Evolutionary conservation across 1,140 invertebrate genomes (phyloP).

Genomic region (Aphelenchoides besseyi): DNA sequence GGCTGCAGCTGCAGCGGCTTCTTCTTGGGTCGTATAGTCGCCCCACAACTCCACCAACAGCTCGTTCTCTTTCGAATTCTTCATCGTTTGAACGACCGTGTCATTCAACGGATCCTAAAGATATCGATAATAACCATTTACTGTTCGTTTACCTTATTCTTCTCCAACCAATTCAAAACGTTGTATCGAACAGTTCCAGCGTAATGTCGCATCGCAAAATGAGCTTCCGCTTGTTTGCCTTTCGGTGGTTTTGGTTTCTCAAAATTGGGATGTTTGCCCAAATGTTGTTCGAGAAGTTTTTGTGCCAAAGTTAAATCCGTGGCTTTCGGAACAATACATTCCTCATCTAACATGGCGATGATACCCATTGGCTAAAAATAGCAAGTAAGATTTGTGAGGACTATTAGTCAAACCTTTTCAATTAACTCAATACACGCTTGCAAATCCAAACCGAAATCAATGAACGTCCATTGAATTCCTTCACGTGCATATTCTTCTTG

Average conservation of each 20-base stretch:
- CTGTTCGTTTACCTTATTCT: too few relatives aligned
- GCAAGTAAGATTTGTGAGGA: slow-evolving; percentile 8
- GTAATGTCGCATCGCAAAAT: slow-evolving; percentile 98
- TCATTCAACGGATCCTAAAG: slow-evolving; percentile 98
- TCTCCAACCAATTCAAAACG: slow-evolving; percentile 95
- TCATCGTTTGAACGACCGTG: slow-evolving; percentile 74
- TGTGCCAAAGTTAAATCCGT: slow-evolving; percentile 95
- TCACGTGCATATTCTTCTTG: slow-evolving; percentile 98
- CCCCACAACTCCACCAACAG: slow-evolving; percentile 58
- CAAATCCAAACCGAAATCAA: slow-evolving; percentile 99
- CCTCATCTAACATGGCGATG: slow-evolving; percentile 99
- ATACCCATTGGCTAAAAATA: slow-evolving; percentile 90
- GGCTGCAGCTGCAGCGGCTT: slow-evolving; percentile 43
- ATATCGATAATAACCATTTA: too few relatives aligned
- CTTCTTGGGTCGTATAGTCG: slow-evolving; percentile 68
- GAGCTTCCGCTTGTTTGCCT: slow-evolving; percentile 85
- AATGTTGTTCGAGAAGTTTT: slow-evolving; percentile 95
- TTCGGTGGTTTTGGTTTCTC: slow-evolving; percentile 89
- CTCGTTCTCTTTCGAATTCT: slow-evolving; percentile 67
- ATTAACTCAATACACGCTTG: slow-evolving; percentile 96
- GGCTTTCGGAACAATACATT: slow-evolving; percentile 99
- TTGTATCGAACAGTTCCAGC: slow-evolving; percentile 93
- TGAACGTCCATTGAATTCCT: slow-evolving; percentile 96
- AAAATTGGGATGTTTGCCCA: slow-evolving; percentile 96
- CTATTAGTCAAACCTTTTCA: slow-evolving; percentile 74